phyloP scores from a whole-genome alignment of 1,140 invertebrate genomes.

The Lasaia peninsularis region DNA sequence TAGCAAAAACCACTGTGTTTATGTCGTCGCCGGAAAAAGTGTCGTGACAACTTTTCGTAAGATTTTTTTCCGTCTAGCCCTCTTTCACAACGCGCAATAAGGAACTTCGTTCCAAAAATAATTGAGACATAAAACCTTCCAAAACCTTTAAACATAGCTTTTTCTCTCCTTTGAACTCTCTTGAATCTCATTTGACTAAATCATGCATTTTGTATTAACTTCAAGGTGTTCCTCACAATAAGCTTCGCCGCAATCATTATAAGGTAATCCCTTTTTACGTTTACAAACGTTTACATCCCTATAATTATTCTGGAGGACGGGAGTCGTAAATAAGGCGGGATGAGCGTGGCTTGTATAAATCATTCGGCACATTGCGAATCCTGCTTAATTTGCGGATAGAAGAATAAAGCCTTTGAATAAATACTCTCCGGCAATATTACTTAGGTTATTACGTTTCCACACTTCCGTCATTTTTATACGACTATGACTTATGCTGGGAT shows the following conservation, averaged over 20 bases:
- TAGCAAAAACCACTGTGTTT: too few relatives aligned
- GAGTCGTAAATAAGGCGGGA: conserved; percentile 67
- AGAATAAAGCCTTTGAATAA: conserved; percentile 51
- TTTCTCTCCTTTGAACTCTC: conserved; percentile 12
- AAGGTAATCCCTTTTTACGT: conserved; percentile 63
- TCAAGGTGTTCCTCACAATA: conserved; percentile 32
- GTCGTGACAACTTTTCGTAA: too few relatives aligned
- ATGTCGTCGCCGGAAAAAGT: too few relatives aligned
- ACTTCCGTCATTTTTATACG: conserved; percentile 1
- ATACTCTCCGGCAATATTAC: conserved; percentile 16
- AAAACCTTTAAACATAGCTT: too few relatives aligned
- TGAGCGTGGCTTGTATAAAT: conserved; percentile 70
- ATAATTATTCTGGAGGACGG: conserved; percentile 65
- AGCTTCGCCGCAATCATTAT: conserved; percentile 46
- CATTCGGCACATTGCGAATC: conserved; percentile 57
- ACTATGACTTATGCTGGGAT: too few relatives aligned
- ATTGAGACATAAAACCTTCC: too few relatives aligned
- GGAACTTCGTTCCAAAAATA: too few relatives aligned
- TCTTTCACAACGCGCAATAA: too few relatives aligned
- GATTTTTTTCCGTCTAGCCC: too few relatives aligned
- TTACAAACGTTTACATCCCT: conserved; percentile 58
- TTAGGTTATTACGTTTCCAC: neutral
- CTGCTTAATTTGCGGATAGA: conserved; percentile 67
- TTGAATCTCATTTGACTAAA: neutral
- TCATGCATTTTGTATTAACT: conserved; percentile 9